Base-by-base conservation (phyloP, 2,888 invertebrate species). In the Ypsolopha sequella region DNA sequence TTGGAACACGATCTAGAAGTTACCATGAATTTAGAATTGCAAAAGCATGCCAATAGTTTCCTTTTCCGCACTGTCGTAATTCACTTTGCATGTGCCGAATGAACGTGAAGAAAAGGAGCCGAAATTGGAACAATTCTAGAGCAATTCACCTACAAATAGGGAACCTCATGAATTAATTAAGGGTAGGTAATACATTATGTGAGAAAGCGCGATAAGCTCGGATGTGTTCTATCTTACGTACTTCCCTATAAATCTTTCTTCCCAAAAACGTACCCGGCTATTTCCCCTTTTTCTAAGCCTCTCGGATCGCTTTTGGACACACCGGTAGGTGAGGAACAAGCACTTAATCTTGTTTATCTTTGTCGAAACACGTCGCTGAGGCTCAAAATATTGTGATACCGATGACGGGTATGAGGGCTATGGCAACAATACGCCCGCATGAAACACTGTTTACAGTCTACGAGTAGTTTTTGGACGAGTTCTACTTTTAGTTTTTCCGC, bases 341-440 rank as follows among this genome's bases (percentile, higher is more conserved):
- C 63, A 62, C 59, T 73, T 68, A 68, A 73, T 76, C 71, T 70
- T 70, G 64, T 75, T 73, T 78, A 75, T 73, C 66, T 68, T 59
- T 64, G 64, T 62, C 58, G 59, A 59, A 60, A 56, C 57, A 61
- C 62, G 58, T 59, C 57, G 56, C 58, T 60, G 55, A 58, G 58
- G 55, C 59, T 58, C 56, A 60, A 61, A 39, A 51, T 45, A 13
- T 13, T 47, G 9, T 60, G 24, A 24, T 24, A 24, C 24, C 24
- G 24, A 58, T 57, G 52, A 59, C 48, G 51, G 53, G 46, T 41
- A 43, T 35, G 44, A 51, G 48, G 50, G 14, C 33, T 41, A 48
- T 38, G 33, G 50, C 38, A 38, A 43, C 33, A 43, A 43, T 43
- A 43, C 43, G 24, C 43, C 43, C 43, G 43, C 43, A 43, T 43